Percentiles rank a stretch among this genome's conserved stretches.
Conservation (phyloP, 2,888 invertebrate species). For the Physocephala rufipes region DNA sequence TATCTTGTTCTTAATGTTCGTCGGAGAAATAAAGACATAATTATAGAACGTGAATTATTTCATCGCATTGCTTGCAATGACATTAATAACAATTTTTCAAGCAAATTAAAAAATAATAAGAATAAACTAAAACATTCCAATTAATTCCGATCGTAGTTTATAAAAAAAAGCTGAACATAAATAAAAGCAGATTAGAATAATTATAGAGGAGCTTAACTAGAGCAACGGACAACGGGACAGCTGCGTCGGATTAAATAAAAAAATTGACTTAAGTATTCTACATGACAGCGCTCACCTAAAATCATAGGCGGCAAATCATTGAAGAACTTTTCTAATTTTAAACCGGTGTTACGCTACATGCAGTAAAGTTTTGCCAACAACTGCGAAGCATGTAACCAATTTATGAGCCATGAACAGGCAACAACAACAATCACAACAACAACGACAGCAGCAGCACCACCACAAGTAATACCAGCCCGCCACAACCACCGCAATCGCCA, state of each 20-base stretch:
- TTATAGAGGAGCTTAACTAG: background rate
- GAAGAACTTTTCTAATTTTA: constrained; percentile 19
- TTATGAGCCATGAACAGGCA: constrained; percentile 17
- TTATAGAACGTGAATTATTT: too few relatives aligned
- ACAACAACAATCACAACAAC: constrained; percentile 15
- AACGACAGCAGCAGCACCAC: constrained; percentile 7
- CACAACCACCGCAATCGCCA: constrained; percentile 1
- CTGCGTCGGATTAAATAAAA: background rate
- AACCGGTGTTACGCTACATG: constrained; percentile 8
- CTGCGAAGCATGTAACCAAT: constrained; percentile 4
- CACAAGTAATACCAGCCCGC: too few relatives aligned
- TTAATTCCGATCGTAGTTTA: background rate
- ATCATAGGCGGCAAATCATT: background rate
- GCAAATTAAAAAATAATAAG: background rate
- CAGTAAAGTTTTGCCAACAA: background rate
- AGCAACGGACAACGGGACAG: background rate
- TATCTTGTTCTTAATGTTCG: too few relatives aligned
- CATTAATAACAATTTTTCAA: too few relatives aligned
- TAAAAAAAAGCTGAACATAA: background rate
- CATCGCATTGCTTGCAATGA: too few relatives aligned
- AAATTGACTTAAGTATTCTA: background rate
- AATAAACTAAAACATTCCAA: constrained; percentile 1
- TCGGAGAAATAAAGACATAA: too few relatives aligned
- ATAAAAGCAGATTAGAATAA: background rate
- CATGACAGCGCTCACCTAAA: background rate